phyloP scores from a whole-genome alignment of 2,113 vertebrate genomes.

The Arothron firmamentum region DNA sequence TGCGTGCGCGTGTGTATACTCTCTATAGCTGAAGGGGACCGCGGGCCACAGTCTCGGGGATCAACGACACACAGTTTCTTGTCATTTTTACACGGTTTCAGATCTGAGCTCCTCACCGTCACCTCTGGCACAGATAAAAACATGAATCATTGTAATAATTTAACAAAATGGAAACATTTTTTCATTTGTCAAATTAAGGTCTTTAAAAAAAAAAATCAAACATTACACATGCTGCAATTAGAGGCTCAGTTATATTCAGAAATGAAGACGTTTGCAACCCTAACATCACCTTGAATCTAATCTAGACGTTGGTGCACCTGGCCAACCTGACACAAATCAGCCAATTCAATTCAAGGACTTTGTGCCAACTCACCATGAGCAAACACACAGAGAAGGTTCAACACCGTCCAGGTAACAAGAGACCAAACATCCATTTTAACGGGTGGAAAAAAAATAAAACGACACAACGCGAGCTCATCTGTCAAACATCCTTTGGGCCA shows the following conservation, averaged over 20 bases:
- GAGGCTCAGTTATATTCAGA: too few relatives aligned
- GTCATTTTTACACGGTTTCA: slow-evolving; percentile 12
- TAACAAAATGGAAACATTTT: neutral
- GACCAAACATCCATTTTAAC: slow-evolving; percentile 12
- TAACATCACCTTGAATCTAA: too few relatives aligned
- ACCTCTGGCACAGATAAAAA: slow-evolving; percentile 17
- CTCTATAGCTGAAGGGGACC: neutral
- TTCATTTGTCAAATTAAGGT: neutral
- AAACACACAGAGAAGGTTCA: slow-evolving; percentile 4
- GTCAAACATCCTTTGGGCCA: too few relatives aligned
- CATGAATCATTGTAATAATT: neutral
- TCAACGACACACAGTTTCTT: slow-evolving; percentile 22
- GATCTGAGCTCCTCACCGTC: slow-evolving; percentile 7
- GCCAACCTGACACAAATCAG: too few relatives aligned
- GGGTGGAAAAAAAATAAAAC: neutral
- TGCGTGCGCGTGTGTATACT: slow-evolving; percentile 15
- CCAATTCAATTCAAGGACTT: neutral
- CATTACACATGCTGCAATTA: too few relatives aligned
- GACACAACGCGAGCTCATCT: too few relatives aligned
- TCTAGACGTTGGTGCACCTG: too few relatives aligned
- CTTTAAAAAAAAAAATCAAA: neutral
- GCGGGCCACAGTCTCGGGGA: slow-evolving; percentile 16
- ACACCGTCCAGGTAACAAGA: neutral
- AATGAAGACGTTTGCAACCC: too few relatives aligned
- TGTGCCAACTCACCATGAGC: slow-evolving; percentile 20